phyloP scores from a whole-genome alignment of 2,797 vertebrate species.

The Petrocephalus schoutedeni region DNA sequence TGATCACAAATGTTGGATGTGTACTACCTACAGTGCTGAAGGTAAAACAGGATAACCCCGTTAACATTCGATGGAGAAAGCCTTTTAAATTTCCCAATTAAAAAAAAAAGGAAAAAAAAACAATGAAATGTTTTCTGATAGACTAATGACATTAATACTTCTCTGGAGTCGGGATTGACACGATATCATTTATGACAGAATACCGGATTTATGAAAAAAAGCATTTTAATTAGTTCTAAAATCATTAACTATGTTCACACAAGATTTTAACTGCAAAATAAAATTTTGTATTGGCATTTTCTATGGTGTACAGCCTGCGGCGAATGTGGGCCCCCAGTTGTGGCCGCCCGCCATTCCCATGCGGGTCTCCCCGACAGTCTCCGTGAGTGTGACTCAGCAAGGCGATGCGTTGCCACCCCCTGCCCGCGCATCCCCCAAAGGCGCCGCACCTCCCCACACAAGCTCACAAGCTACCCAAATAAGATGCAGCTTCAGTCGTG shows the following conservation, averaged over 20 bases:
- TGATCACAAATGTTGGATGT: background rate
- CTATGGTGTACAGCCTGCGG: conserved; percentile 92
- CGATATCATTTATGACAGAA: conserved; percentile 41
- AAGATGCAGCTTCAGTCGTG: conserved; percentile 32
- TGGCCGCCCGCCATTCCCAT: conserved; percentile 41
- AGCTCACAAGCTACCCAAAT: conserved; percentile 28
- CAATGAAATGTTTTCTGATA: background rate
- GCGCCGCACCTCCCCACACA: conserved; percentile 3
- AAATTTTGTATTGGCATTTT: conserved; percentile 85
- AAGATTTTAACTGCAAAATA: conserved; percentile 61
- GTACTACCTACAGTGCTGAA: background rate
- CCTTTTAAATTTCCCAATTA: background rate
- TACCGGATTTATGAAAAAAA: conserved; percentile 53
- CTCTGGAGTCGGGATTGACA: background rate
- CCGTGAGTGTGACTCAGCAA: background rate
- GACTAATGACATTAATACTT: background rate
- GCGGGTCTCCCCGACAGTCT: background rate
- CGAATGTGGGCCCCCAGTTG: conserved; percentile 64
- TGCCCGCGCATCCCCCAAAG: background rate
- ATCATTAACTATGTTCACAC: conserved; percentile 64
- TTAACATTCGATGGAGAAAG: background rate
- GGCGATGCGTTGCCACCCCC: background rate
- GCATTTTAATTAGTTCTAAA: conserved; percentile 65
- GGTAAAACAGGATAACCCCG: background rate
- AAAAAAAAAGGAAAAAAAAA: background rate